Evolutionary conservation across 2,113 vertebrate genomes (phyloP).

Genomic region (Microcebus jonahi): DNA sequence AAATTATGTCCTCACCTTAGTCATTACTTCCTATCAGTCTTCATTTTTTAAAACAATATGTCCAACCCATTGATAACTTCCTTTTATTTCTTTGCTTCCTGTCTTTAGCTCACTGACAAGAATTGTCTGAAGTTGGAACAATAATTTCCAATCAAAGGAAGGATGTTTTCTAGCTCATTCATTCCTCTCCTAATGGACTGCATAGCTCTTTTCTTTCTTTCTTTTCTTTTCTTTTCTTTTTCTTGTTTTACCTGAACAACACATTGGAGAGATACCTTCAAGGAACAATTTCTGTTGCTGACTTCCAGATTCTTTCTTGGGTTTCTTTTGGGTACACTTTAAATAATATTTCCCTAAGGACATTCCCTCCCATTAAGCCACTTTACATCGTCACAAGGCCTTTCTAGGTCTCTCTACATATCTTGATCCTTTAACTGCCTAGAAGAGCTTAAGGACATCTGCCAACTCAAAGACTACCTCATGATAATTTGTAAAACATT

Average conservation of each 20-base stretch:
- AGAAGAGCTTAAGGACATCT: neutral
- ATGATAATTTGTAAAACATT: slow-evolving; percentile 1
- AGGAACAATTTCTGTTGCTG: neutral
- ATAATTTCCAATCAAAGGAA: neutral
- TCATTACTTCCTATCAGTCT: neutral
- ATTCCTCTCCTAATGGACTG: neutral
- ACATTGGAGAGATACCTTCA: neutral
- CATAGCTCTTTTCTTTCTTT: neutral
- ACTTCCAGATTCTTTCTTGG: neutral
- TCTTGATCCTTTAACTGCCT: neutral
- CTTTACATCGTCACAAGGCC: neutral
- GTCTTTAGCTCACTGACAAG: neutral
- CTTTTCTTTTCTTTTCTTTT: neutral
- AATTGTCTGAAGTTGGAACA: neutral
- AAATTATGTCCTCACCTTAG: neutral
- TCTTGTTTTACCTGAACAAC: neutral
- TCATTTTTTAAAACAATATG: neutral
- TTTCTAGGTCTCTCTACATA: neutral
- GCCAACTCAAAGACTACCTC: neutral
- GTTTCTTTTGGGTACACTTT: neutral
- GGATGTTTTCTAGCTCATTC: neutral
- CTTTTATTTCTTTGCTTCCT: neutral
- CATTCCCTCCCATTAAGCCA: neutral
- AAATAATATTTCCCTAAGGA: slow-evolving; percentile 1
- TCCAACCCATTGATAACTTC: neutral